A percentile compares a stretch with the other conserved stretches of the same genome.
These are phyloP conservation scores for Agelaius tricolor DNA, from an alignment of 2,113 vertebrate genomes.

Conservation along the genomic window DNA sequence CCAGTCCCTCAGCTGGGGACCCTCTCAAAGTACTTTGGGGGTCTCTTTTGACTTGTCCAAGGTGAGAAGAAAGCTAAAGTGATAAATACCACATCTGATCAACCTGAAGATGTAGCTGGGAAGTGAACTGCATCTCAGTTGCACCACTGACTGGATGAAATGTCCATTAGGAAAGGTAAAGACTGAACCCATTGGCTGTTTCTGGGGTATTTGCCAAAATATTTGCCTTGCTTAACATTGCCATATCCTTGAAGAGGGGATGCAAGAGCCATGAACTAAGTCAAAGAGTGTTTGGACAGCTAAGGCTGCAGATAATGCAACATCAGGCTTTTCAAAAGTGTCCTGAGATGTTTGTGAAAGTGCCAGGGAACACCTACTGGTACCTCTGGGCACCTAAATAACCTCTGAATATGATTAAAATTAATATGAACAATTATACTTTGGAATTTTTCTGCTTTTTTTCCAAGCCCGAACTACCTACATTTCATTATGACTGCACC, in stretches of 20 bases:
- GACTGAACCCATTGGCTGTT: not conserved
- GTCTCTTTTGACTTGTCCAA: rapidly evolving
- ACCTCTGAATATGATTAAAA: not conserved
- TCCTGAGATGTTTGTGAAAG: not conserved
- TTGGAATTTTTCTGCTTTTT: not conserved
- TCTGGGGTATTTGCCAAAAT: not conserved
- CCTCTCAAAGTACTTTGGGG: rapidly evolving
- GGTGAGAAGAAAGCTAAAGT: not conserved
- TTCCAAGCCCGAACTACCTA: not conserved
- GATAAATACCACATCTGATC: not conserved
- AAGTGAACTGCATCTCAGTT: not conserved
- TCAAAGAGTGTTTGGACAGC: not conserved
- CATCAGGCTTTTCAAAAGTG: not conserved
- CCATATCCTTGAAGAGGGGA: not conserved
- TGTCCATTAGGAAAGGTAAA: not conserved
- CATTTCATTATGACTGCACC: not conserved
- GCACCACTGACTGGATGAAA: not conserved
- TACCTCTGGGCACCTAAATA: not conserved
- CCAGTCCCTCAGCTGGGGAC: not conserved
- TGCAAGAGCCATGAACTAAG: not conserved
- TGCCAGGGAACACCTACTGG: not conserved
- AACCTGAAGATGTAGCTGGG: not conserved
- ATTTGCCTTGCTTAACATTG: not conserved
- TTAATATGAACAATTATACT: not conserved
- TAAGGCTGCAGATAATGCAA: not conserved